Base-by-base conservation (phyloP, 2,113 vertebrate species). In the Empidonax alnorum region DNA sequence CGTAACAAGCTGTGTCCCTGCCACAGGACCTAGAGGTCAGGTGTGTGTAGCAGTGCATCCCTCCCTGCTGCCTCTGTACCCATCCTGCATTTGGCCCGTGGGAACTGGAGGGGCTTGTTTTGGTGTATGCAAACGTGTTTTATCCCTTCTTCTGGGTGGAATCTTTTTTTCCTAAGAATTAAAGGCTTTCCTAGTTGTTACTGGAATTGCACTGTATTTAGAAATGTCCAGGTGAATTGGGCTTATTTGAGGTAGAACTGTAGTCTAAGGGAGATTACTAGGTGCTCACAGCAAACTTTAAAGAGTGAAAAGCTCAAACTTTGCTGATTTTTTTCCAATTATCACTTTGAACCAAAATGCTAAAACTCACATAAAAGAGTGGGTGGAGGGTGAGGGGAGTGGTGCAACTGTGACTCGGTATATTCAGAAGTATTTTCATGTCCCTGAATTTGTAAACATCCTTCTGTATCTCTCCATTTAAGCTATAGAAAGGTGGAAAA, bases 401-500 rank as follows among this genome's bases (percentile, higher is more conserved):
- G 33, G 19, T 85, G 46, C 63, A 46, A 78, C 27, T 21, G 13
- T 74, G 41, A 56, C 14, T 69, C 28, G 79, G 14, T 67, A 22
- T 14, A 33, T 58, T 90, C 37, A 42, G 55, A 84, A 86, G 72
- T 74, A 31, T 80, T 90, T 93, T 80, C 37, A 10, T 62, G 31
- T 74, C 46, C 71, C 44, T 50, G 35, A n/a, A 49, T 88, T 88
- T 84, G 35, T 59, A 86, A 90, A 69, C 18, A 61, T 2, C 5
- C 37, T 74, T 77, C 84, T 58, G 5, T 89, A 87, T 94, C 68
- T 91, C 76, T 73, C 16, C 0, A 0, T 53, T 39, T n/a, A 81
- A 81, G 49, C 76, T 89, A 75, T 47, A 90, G 90, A 92, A 96
- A 92, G 88, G 66, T 65, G 63, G 47, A 90, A 76, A 95, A 86